Conservation (phyloP, 2,113 vertebrate genomes). For the Epinephelus fuscoguttatus region DNA sequence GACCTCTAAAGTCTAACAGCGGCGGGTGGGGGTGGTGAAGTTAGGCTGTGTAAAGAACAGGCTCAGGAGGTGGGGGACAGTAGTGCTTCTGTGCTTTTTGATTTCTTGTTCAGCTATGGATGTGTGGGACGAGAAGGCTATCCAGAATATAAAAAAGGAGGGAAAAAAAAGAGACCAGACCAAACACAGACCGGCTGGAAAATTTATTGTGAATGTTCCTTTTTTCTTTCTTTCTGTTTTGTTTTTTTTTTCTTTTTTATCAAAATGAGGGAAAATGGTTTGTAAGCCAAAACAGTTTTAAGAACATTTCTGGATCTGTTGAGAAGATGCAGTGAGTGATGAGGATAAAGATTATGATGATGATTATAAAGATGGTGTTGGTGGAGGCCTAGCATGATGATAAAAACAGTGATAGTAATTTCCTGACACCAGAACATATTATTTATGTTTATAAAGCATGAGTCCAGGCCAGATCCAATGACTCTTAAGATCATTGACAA, state of each 20-base stretch:
- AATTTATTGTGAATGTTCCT: conserved; percentile 85
- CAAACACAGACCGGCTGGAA: conserved; percentile 88
- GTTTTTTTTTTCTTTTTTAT: conserved; percentile 20
- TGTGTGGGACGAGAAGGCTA: conserved; percentile 79
- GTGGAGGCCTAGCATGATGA: conserved; percentile 25
- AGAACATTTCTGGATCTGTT: conserved; percentile 85
- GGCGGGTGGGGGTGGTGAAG: conserved; percentile 41
- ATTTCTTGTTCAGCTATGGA: conserved; percentile 85
- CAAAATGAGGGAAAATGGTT: conserved; percentile 83
- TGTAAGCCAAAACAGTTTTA: conserved; percentile 86
- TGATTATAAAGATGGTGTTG: conserved; percentile 26
- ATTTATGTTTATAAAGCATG: conserved; percentile 87
- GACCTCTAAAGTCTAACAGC: conserved; percentile 54
- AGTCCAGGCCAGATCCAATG: conserved; percentile 48
- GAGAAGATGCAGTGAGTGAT: conserved; percentile 83
- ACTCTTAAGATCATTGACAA: conserved; percentile 67
- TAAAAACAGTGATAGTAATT: conserved; percentile 21
- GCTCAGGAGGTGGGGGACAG: conserved; percentile 21
- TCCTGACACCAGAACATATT: conserved; percentile 73
- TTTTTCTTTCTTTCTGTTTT: conserved; percentile 19
- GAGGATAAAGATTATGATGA: conserved; percentile 35
- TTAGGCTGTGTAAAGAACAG: conserved; percentile 24
- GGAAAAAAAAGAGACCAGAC: conserved; percentile 76
- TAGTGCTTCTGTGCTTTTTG: conserved; percentile 77
- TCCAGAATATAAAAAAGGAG: conserved; percentile 31